Evolutionary conservation across 1,140 invertebrate genomes (phyloP).

Genomic region (Drepana arcuata): DNA sequence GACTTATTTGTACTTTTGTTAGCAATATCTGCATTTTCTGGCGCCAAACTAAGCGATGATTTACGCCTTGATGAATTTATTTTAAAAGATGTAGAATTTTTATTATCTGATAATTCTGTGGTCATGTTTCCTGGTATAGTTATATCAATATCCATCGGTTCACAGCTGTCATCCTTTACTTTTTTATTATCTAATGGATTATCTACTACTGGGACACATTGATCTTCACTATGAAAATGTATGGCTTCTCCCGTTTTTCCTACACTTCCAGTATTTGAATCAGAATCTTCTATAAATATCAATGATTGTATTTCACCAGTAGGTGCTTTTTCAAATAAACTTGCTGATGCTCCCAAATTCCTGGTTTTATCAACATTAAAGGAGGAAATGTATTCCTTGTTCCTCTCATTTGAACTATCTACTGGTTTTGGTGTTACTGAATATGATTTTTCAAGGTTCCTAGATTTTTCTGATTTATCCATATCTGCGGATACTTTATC

Average conservation of each 20-base stretch:
- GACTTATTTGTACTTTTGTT: conserved; percentile 1
- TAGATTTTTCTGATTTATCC: no score
- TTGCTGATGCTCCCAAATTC: no score
- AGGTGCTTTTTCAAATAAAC: conserved; percentile 26
- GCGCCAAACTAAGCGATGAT: conserved; percentile 4
- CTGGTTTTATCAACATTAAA: no score
- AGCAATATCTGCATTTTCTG: not conserved
- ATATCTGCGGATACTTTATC: no score
- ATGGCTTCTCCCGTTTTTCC: conserved; percentile 6
- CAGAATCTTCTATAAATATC: conserved; percentile 41
- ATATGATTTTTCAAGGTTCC: no score
- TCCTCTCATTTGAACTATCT: no score
- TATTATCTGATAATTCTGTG: not conserved
- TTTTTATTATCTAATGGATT: conserved; percentile 11
- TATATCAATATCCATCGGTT: conserved; percentile 61
- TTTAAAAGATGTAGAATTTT: not conserved
- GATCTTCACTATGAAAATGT: conserved; percentile 27
- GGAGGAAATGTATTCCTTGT: no score
- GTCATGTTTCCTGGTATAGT: conserved; percentile 37
- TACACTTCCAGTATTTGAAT: conserved; percentile 28
- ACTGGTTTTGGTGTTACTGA: no score
- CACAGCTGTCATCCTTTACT: conserved; percentile 26
- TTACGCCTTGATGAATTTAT: conserved; percentile 5
- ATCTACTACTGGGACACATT: conserved; percentile 42
- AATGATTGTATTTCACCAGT: conserved; percentile 18